Evolutionary conservation across 1,140 invertebrate genomes (phyloP).

Genomic region (Nomia melanderi): DNA sequence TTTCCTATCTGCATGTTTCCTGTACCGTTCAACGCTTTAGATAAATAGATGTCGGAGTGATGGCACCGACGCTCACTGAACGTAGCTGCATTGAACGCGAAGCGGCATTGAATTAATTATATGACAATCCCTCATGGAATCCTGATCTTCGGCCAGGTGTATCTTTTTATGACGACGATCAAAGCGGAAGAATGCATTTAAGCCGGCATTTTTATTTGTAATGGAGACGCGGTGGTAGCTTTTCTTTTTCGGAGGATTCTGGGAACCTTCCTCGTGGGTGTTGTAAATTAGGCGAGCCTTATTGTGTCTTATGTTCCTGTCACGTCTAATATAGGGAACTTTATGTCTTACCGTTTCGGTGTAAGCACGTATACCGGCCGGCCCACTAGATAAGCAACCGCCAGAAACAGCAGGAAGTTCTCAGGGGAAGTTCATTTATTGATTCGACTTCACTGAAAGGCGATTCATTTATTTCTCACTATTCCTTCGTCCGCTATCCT

Average conservation of each 20-base stretch:
- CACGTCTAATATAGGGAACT: slow-evolving; percentile 27
- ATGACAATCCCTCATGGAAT: background rate
- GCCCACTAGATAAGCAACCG: slow-evolving; percentile 16
- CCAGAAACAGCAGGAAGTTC: background rate
- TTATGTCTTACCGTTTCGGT: background rate
- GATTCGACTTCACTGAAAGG: slow-evolving; percentile 1
- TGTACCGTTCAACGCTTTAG: background rate
- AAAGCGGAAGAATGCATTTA: background rate
- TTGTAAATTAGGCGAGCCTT: slow-evolving; percentile 30
- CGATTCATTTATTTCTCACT: too few species aligned
- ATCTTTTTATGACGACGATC: slow-evolving; percentile 16
- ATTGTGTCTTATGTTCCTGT: slow-evolving; percentile 22
- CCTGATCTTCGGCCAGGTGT: slow-evolving; percentile 18
- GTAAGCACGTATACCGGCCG: background rate
- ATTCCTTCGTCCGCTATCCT: too few species aligned
- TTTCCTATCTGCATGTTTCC: background rate
- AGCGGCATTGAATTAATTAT: slow-evolving; percentile 12
- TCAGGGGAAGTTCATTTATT: slow-evolving; percentile 31
- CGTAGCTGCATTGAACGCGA: too few species aligned
- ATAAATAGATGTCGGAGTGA: background rate
- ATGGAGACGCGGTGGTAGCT: background rate
- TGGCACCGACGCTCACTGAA: slow-evolving; percentile 1
- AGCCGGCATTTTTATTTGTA: slow-evolving; percentile 10
- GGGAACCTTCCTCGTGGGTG: slow-evolving; percentile 8
- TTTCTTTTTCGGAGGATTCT: background rate